A percentile compares a stretch with the other conserved stretches of the same genome.
These are phyloP conservation scores for Myotis yumanensis DNA, from an alignment of 2,113 vertebrate genomes.

Conservation along the genomic window DNA sequence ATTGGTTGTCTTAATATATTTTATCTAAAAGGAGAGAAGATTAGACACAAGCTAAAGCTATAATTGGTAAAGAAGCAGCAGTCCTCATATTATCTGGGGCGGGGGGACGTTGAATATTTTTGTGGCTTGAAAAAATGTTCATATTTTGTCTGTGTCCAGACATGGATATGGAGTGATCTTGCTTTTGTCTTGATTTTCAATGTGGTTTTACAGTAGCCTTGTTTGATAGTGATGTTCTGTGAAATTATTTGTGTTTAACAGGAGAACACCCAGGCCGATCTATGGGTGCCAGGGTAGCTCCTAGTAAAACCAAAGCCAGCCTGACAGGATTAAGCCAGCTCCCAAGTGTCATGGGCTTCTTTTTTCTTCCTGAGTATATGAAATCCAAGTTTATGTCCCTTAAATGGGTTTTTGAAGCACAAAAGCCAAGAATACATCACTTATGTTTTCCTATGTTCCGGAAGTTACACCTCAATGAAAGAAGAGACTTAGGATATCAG, in stretches of 20 bases:
- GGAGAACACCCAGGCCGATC: not conserved
- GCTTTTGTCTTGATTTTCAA: not conserved
- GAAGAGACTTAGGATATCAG: not conserved
- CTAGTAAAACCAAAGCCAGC: not conserved
- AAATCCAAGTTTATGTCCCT: not conserved
- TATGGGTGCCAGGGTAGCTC: not conserved
- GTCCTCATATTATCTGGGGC: not conserved
- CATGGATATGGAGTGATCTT: not conserved
- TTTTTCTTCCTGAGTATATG: not conserved
- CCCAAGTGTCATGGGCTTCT: not conserved
- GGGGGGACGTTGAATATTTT: not conserved
- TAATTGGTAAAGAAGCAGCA: constrained; percentile 6
- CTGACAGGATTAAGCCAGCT: not conserved
- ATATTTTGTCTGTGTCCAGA: not conserved
- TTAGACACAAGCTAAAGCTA: not conserved
- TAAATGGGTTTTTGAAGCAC: not conserved
- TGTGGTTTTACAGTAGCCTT: not conserved
- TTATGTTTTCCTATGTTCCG: not conserved
- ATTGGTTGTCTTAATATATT: not conserved
- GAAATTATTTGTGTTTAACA: not conserved
- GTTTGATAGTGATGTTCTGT: not conserved
- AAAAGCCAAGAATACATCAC: not conserved
- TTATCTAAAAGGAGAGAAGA: constrained; percentile 12
- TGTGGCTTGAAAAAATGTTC: not conserved
- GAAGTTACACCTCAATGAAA: not conserved